These are phyloP conservation scores for Archips crataeganus DNA, from an alignment of 2,888 invertebrate genomes.

Conservation along the genomic window DNA sequence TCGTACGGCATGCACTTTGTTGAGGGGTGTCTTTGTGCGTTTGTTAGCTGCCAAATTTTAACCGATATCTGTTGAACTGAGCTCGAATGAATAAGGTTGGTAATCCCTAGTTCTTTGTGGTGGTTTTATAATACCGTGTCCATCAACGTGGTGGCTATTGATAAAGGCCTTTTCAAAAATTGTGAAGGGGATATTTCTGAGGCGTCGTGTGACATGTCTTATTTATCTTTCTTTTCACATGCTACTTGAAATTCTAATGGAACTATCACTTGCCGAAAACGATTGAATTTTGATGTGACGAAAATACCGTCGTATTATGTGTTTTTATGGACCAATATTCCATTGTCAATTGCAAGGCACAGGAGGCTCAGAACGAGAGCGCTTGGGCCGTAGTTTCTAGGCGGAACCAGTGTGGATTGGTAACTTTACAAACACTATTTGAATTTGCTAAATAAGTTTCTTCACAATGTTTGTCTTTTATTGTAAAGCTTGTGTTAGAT, in stretches of 20 bases:
- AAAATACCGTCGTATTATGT: background rate
- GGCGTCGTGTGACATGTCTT: slow-evolving; percentile 43
- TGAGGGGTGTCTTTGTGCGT: slow-evolving; percentile 63
- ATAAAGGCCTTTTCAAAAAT: slow-evolving; percentile 44
- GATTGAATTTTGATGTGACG: slow-evolving; percentile 29
- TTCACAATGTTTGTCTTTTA: too few relatives aligned
- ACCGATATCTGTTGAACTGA: slow-evolving; percentile 57
- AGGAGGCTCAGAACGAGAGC: too few relatives aligned
- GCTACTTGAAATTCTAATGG: slow-evolving; percentile 39
- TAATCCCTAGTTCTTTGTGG: slow-evolving; percentile 52
- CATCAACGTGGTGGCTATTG: slow-evolving; percentile 47
- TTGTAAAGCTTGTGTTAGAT: too few relatives aligned
- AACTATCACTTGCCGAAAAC: slow-evolving; percentile 33
- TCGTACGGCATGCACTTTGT: slow-evolving; percentile 65
- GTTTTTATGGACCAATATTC: too few relatives aligned
- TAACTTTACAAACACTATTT: too few relatives aligned
- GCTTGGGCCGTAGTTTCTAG: too few relatives aligned
- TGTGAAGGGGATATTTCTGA: slow-evolving; percentile 42
- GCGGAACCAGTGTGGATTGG: too few relatives aligned
- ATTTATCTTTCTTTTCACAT: slow-evolving; percentile 44
- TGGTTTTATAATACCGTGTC: slow-evolving; percentile 51
- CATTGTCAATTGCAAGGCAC: too few relatives aligned
- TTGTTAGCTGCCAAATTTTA: slow-evolving; percentile 52
- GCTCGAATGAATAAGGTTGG: slow-evolving; percentile 53
- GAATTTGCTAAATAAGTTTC: too few relatives aligned